Evolutionary conservation across 2,113 vertebrate species (phyloP).

Genomic region (Cheilinus undulatus): DNA sequence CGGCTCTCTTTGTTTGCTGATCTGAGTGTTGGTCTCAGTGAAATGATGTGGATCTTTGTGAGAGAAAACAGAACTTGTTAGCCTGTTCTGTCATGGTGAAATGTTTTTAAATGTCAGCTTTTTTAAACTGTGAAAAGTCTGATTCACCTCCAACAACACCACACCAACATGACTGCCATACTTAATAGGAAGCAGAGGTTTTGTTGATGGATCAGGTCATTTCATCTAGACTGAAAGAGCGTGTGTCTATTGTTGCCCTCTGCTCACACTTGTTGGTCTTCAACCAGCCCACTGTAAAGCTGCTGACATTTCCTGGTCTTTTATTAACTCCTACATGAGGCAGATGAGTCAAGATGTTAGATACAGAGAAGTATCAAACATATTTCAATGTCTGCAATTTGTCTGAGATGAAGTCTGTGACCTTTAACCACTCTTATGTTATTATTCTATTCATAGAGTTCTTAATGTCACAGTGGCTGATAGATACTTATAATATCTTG

Average conservation of each 20-base stretch:
- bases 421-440: no score
- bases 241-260: constrained; percentile 6
- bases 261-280: not conserved
- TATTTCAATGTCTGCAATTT: no score
- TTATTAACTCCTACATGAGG: constrained; percentile 12
- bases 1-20: constrained; percentile 13
- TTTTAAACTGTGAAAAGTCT: not conserved
- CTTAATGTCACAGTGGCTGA: no score
- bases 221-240: constrained; percentile 4
- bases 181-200: not conserved
- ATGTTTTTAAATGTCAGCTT: not conserved
- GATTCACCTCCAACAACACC: not conserved
- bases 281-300: constrained; percentile 1
- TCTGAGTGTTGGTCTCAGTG: not conserved
- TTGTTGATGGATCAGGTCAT: not conserved
- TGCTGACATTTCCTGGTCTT: constrained; percentile 29
- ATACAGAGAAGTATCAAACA: not conserved
- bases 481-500: no score
- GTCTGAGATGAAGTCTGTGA: no score
- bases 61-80: not conserved
- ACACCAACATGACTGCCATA: not conserved
- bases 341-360: not conserved
- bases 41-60: not conserved
- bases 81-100: not conserved
- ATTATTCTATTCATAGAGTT: no score